Conservation (phyloP, 2,113 vertebrate species). For the human (Homo sapiens) region DNA sequence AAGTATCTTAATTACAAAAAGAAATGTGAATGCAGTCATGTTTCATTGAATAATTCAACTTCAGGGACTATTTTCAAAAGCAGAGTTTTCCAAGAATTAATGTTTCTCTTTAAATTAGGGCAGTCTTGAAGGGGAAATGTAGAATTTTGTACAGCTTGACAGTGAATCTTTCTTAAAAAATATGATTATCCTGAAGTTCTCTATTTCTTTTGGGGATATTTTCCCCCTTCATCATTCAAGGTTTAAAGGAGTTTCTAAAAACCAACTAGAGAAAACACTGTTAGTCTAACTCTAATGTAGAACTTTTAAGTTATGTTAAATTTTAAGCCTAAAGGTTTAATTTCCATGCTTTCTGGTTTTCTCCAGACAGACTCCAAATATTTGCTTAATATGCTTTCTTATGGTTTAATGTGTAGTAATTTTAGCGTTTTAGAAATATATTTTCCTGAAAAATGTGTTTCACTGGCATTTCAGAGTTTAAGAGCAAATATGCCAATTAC, state of each 20-base stretch:
- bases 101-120: neutral
- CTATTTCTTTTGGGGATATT: conserved; percentile 46
- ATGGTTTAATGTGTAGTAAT: conserved; percentile 70
- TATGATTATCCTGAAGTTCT: neutral
- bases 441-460: conserved; percentile 60
- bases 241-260: conserved; percentile 55
- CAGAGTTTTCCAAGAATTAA: neutral
- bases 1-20: neutral
- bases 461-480: conserved; percentile 24
- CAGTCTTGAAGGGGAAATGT: neutral
- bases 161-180: neutral
- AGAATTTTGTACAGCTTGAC: neutral
- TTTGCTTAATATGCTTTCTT: conserved; percentile 67
- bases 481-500: neutral
- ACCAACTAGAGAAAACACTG: neutral
- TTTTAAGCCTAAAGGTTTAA: conserved; percentile 74
- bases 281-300: conserved; percentile 29
- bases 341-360: conserved; percentile 70
- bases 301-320: conserved; percentile 75
- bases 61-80: neutral
- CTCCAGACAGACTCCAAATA: conserved; percentile 60
- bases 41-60: neutral
- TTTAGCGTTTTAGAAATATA: conserved; percentile 61
- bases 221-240: conserved; percentile 42
- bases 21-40: neutral